phyloP scores from a whole-genome alignment of 2,888 invertebrate genomes.

The Cacoxenus indagator region DNA sequence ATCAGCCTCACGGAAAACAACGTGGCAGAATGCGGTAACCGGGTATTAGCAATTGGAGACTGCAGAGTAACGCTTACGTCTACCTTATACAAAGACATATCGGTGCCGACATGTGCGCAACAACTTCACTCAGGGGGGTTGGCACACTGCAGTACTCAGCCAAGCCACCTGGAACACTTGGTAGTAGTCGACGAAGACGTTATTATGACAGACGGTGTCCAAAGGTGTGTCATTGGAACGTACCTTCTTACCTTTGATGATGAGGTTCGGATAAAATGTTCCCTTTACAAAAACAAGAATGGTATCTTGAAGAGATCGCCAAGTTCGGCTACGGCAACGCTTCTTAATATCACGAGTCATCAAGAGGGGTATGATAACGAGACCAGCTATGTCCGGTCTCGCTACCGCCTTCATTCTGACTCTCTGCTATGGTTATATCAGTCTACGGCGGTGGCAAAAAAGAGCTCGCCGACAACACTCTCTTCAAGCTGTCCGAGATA shows the following conservation, averaged over 20 bases:
- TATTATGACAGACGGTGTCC: conserved; percentile 19
- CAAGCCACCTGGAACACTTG: conserved; percentile 29
- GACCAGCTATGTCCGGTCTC: not conserved
- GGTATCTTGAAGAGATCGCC: conserved; percentile 5
- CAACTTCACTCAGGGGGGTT: conserved; percentile 32
- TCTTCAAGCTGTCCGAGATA: conserved; percentile 13
- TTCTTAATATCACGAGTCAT: conserved; percentile 31
- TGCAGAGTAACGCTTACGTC: conserved; percentile 25
- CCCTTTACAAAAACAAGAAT: not conserved
- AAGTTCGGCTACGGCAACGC: not conserved
- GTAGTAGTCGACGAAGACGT: conserved; percentile 28
- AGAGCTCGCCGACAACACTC: conserved; percentile 17
- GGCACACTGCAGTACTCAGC: conserved; percentile 30
- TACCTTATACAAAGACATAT: conserved; percentile 30
- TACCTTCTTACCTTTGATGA: conserved; percentile 23
- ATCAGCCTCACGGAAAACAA: conserved; percentile 24
- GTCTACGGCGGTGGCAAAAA: not conserved
- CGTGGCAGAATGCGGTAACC: conserved; percentile 32
- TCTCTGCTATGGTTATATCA: conserved; percentile 12
- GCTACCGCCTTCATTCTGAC: not conserved
- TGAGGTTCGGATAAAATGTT: conserved; percentile 8
- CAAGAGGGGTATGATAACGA: conserved; percentile 30
- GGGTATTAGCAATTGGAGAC: conserved; percentile 28
- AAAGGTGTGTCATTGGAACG: conserved; percentile 25
- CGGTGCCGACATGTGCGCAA: conserved; percentile 30